Base-by-base conservation (phyloP, 2,888 invertebrate genomes). In the Nymphalis urticae region DNA sequence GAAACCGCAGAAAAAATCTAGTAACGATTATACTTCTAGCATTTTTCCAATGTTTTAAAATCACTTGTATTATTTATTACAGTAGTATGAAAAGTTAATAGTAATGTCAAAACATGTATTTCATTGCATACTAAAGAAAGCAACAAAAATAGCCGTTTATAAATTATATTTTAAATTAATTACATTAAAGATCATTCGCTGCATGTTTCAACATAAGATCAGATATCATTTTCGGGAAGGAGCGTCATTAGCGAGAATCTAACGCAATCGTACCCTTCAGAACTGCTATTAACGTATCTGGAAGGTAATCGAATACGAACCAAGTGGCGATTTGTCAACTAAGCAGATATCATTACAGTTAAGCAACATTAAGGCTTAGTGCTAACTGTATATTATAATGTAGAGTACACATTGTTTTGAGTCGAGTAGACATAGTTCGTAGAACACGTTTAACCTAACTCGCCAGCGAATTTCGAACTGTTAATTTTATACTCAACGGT, bases 261-360 rank as follows among this genome's bases (percentile, higher is more conserved):
- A 72, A 66, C 71, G 68, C 72, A 73, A 74, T 67, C 54, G 63
- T 69, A 72, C 71, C 72, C 72, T 62, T 73, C 66, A 67, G 71
- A 75, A 75, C 60, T 64, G 67, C 67, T 68, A 75, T 74, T 75
- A 74, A 70, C 74, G 71, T 77, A 77, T 74, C 77, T 73, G 73
- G 75, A 73, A 75, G 69, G 79, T 75, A 76, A 78, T 73, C 73
- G 68, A 72, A 78, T 69, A 74, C 76, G 73, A 62, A 65, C 75
- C 79, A 77, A 76, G 76, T 80, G 81, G 78, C 77, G 75, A 78
- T 82, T 82, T 80, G 83, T 84, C 84, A 82, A 82, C 80, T 75
- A 75, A 73, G 76, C 77, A 75, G 75, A 76, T 77, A 72, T 75
- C 72, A 65, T 73, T 73, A 53, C 63, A 68, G 63, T 73, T 69